Evolutionary conservation across 2,113 vertebrate species (phyloP), one percentile per base, ranked within the genome.

Genomic region (Salminus brasiliensis): DNA sequence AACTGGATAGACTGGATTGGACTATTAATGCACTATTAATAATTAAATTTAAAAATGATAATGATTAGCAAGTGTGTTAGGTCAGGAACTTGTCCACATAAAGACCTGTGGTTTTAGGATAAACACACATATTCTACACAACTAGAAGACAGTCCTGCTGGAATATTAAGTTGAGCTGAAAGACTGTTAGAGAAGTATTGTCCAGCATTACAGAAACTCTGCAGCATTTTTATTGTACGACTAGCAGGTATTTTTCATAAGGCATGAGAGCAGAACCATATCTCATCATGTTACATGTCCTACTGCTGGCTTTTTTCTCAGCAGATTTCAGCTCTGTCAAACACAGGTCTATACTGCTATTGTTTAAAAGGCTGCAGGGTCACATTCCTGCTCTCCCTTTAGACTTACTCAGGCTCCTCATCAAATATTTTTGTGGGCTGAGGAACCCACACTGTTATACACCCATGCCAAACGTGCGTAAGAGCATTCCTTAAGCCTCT

Each of bases 351-450:
- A 27, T 60, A 70, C n/a, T 63, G 36, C 72, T 68, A 76, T 74
- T 81, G 78, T 85, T 75, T 41, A 81, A 72, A 80, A 80, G 81
- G 87, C 86, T 84, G 88, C 63, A 79, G 79, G 87, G 90, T 89
- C 87, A 89, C 88, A 93, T 92, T 93, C 91, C 85, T 82, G 74
- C 65, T 80, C 72, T 74, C 72, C 81, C 81, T 59, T 41, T 49
- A 81, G 78, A 79, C 77, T 80, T 76, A 84, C 68, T 85, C 72
- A 75, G 72, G 79, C 49, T 78, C 67, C 59, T 7, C 81, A 84
- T 41, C 53, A 39, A 65, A 57, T 30, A 60, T 43, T 74, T 45
- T 45, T 83, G 57, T 81, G 60, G 66, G 77, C 55, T 76, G 43
- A 59, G 8, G 32, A 78, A 29, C 18, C 21, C 57, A 52, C 23